Evolutionary conservation across 2,113 vertebrate species (phyloP).

Genomic region (Aleadryas rufinucha): DNA sequence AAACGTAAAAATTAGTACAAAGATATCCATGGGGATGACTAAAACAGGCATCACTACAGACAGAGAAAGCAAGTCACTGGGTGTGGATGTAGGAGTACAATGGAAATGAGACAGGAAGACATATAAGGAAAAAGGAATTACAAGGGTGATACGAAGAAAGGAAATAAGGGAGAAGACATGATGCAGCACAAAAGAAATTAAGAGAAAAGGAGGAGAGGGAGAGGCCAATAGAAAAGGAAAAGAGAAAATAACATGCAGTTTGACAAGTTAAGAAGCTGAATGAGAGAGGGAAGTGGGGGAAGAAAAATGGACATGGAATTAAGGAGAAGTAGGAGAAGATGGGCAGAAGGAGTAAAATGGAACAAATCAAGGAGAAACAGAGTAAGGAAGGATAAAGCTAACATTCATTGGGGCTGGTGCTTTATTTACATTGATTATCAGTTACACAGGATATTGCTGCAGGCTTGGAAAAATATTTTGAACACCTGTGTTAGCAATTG

Average conservation of each 20-base stretch:
- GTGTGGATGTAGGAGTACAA: neutral
- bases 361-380: neutral
- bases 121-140: neutral
- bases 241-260: neutral
- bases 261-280: neutral
- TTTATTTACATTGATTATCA: neutral
- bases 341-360: neutral
- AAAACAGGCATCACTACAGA: neutral
- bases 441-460: neutral
- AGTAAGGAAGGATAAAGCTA: neutral
- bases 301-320: neutral
- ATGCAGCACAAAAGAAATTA: neutral
- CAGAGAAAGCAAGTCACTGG: neutral
- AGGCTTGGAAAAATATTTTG: neutral
- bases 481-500: neutral
- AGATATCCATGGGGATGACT: neutral
- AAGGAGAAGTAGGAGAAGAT: neutral
- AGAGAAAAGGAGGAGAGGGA: neutral
- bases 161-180: neutral
- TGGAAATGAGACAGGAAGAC: neutral
- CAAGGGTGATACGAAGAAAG: neutral
- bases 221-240: neutral
- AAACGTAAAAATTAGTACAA: neutral
- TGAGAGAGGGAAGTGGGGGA: neutral
- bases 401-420: neutral